A percentile compares a stretch with the other conserved stretches of the same genome.
These are phyloP conservation scores for Achatina immaculata DNA, from an alignment of 1,140 invertebrate species.

Conservation along the genomic window DNA sequence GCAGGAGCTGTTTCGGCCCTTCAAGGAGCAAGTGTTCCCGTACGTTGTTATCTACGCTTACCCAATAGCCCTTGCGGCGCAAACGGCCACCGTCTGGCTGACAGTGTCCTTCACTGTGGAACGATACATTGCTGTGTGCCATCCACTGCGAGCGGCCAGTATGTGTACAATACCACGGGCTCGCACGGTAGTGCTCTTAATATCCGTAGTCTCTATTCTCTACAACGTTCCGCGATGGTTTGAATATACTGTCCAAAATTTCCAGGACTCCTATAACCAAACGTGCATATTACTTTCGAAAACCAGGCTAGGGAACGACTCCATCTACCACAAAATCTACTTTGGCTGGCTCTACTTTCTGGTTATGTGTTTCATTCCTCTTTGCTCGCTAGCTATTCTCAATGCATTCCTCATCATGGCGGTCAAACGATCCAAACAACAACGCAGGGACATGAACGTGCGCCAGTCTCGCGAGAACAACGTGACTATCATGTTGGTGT, in stretches of 20 bases:
- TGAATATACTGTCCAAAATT: conserved; percentile 68
- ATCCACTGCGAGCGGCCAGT: conserved; percentile 87
- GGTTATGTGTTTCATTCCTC: conserved; percentile 92
- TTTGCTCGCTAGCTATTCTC: conserved; percentile 85
- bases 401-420: conserved; percentile 87
- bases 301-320: conserved; percentile 79
- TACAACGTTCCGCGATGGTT: conserved; percentile 87
- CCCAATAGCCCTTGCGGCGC: conserved; percentile 88
- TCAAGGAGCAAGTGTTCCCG: conserved; percentile 80
- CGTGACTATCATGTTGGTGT: conserved; percentile 89
- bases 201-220: conserved; percentile 84
- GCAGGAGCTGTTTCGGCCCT: conserved; percentile 73
- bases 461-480: conserved; percentile 69
- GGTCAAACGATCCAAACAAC: conserved; percentile 64
- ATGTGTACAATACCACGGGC: conserved; percentile 93
- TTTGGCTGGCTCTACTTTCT: conserved; percentile 93
- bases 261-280: conserved; percentile 20
- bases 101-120: conserved; percentile 96
- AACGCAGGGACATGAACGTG: conserved; percentile 65
- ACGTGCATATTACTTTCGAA: conserved; percentile 75
- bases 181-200: conserved; percentile 85
- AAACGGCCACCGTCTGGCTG: conserved; percentile 92
- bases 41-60: conserved; percentile 89
- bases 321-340: conserved; percentile 83
- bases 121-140: conserved; percentile 95